Conservation (phyloP, 1,140 invertebrate species). For the Hyles euphorbiae region DNA sequence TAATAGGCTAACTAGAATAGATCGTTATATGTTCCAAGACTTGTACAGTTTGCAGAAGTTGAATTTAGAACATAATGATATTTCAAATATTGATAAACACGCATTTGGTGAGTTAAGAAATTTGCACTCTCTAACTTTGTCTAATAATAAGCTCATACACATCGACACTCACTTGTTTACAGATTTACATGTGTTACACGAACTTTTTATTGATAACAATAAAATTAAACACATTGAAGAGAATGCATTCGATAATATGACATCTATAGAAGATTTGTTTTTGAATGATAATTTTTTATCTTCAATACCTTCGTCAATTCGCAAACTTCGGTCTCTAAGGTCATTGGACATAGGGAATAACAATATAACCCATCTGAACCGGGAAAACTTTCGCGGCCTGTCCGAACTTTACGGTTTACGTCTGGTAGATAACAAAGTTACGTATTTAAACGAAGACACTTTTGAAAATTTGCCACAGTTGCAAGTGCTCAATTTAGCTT, state of each 20-base stretch:
- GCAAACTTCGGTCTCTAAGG: conserved; percentile 81
- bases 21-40: conserved; percentile 84
- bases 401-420: conserved; percentile 79
- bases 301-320: conserved; percentile 82
- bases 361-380: conserved; percentile 78
- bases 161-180: conserved; percentile 83
- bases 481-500: conserved; percentile 82
- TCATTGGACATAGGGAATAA: conserved; percentile 89
- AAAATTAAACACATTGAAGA: conserved; percentile 81
- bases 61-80: conserved; percentile 85
- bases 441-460: conserved; percentile 79
- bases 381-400: conserved; percentile 79
- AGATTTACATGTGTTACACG: conserved; percentile 83
- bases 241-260: conserved; percentile 87
- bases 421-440: conserved; percentile 81
- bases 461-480: conserved; percentile 80
- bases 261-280: conserved; percentile 86
- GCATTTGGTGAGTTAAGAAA: conserved; percentile 85
- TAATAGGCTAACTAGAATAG: conserved; percentile 83
- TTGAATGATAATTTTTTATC: conserved; percentile 85
- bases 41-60: conserved; percentile 86
- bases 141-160: conserved; percentile 82
- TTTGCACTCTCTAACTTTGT: conserved; percentile 84
- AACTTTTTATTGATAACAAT: conserved; percentile 86
- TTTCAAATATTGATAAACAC: conserved; percentile 82